phyloP scores from a whole-genome alignment of 2,888 invertebrate species.

The Sepiola atlantica region DNA sequence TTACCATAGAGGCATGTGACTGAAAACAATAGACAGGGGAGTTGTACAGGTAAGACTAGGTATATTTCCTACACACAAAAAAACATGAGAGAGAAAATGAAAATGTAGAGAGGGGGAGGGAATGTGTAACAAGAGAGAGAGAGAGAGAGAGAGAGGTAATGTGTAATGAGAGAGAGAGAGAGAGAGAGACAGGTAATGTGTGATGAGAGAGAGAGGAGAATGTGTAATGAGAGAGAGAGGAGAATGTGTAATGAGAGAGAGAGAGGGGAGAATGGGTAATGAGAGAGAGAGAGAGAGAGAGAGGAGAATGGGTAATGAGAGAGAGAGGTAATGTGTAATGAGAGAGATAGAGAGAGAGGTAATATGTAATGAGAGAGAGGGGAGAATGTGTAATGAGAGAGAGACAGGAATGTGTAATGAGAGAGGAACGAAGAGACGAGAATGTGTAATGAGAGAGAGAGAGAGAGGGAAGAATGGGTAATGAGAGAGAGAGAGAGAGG shows the following conservation, averaged over 20 bases:
- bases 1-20: not conserved
- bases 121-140: not conserved
- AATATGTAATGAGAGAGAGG: not conserved
- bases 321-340: no score
- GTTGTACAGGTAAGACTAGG: not conserved
- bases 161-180: not conserved
- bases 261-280: not conserved
- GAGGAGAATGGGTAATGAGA: not conserved
- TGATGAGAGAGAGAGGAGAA: not conserved
- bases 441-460: not conserved
- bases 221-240: no score
- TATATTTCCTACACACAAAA: no score
- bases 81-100: not conserved
- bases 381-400: not conserved
- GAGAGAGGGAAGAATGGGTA: not conserved
- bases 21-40: not conserved
- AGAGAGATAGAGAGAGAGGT: not conserved
- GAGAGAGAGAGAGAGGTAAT: not conserved
- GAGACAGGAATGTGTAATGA: no score
- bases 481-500: not conserved
- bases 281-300: not conserved
- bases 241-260: no score
- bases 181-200: not conserved
- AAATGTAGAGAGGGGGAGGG: not conserved
- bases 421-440: no score